phyloP scores from a whole-genome alignment of 2,888 invertebrate genomes.

The Elmis aenea region DNA sequence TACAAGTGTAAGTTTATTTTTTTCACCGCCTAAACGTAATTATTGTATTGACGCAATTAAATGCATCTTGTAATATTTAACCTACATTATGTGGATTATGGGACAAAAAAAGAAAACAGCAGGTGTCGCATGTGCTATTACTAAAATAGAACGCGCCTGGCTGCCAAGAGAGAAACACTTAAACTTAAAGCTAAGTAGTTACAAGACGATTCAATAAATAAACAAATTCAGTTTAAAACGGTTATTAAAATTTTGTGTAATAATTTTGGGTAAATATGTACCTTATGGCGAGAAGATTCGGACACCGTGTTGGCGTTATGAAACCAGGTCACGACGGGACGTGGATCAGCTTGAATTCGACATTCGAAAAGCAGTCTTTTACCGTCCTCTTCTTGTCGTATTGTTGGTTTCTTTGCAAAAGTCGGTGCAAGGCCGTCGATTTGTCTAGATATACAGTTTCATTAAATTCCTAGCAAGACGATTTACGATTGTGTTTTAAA shows the following conservation, averaged over 20 bases:
- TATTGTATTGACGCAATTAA: slow-evolving; percentile 1
- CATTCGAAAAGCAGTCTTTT: slow-evolving; percentile 91
- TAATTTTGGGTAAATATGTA: slow-evolving; percentile 36
- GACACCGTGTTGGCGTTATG: slow-evolving; percentile 79
- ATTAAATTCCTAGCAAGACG: too few species aligned
- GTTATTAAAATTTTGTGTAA: slow-evolving; percentile 2
- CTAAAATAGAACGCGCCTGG: slow-evolving; percentile 30
- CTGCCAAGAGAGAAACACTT: slow-evolving; percentile 29
- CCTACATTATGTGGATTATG: background rate
- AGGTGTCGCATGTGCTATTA: slow-evolving; percentile 29
- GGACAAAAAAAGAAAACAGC: slow-evolving; percentile 26
- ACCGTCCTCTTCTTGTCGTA: slow-evolving; percentile 95
- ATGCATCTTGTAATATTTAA: slow-evolving; percentile 2
- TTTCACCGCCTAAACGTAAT: too few species aligned
- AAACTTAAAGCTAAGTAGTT: slow-evolving; percentile 17
- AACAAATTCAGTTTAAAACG: background rate
- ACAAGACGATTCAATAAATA: slow-evolving; percentile 1
- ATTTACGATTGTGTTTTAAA: background rate
- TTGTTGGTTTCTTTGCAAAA: slow-evolving; percentile 95
- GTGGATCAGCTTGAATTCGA: slow-evolving; percentile 89
- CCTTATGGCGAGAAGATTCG: slow-evolving; percentile 83
- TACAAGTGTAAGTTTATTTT: background rate
- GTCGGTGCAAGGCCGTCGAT: slow-evolving; percentile 96
- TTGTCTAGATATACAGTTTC: slow-evolving; percentile 71
- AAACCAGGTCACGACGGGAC: slow-evolving; percentile 85